Base-by-base conservation (phyloP, 2,888 invertebrate species). In the Ctena decussata region DNA sequence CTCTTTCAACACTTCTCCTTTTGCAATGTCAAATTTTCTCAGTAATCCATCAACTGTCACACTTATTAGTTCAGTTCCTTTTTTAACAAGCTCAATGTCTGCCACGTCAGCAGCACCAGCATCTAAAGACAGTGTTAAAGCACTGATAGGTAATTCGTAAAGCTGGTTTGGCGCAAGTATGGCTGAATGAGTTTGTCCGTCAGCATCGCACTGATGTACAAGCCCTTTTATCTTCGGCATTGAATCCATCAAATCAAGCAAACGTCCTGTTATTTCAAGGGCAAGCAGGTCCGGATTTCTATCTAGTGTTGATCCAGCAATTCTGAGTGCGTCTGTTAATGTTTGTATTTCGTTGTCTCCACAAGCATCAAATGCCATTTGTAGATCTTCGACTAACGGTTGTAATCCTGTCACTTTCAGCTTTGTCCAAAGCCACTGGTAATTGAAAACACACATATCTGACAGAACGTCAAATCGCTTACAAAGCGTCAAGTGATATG, bases 371-470 rank as follows among this genome's bases (percentile, higher is more conserved):
- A 91, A 60, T 1, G 88, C 84, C 93, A 98, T 99, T 96, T 99
- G 99, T 93, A 98, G 99, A 96, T 99, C 99, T 12, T 98, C 98
- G 2, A 99, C 96, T 0, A 99, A 98, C 0, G 99, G 98, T 96
- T 99, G 99, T n/a, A 99, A 96, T 0, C 99, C 99, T 93, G 99
- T 99, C 92, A 98, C 98, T 89, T 98, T 98, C 0, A 99, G 96
- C 94, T 99, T 99, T 0, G 99, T 98, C 95, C 99, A 98, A 0
- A 99, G 96, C 99, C 99, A 99, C 93, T 98, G 98, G 95, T 99
- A 99, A 96, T 99, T 99, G 96, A 99, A 99, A 0, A 99, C 96
- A 0, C 99, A 99, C 94, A 98, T 97, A 49, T 97, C 97, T 94
- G 98, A 98, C 21, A 99, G 96, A 95, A 99, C 99, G 79, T 98